Percentiles rank a stretch among this genome's conserved stretches.
These are phyloP conservation scores for Plagiodera versicolora DNA, from an alignment of 2,888 invertebrate species.

Conservation along the genomic window DNA sequence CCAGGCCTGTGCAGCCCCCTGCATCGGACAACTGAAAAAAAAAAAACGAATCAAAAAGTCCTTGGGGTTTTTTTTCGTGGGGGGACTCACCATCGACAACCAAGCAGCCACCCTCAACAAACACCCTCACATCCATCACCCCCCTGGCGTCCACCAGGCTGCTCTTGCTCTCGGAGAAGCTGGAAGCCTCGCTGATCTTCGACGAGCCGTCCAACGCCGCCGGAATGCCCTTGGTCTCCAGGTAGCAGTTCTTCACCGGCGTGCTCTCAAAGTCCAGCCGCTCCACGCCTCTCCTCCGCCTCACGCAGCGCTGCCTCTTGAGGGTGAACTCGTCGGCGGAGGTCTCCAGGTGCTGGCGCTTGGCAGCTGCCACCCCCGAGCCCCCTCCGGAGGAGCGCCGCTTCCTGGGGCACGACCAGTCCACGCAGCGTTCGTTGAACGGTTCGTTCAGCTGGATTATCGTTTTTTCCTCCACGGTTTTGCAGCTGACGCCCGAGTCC, in stretches of 20 bases:
- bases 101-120: slow-evolving; percentile 46
- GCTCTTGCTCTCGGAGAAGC: slow-evolving; percentile 41
- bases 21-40: slow-evolving; percentile 73
- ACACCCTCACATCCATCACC: slow-evolving; percentile 52
- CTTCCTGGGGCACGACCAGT: slow-evolving; percentile 39
- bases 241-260: slow-evolving; percentile 37
- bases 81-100: slow-evolving; percentile 53
- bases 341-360: slow-evolving; percentile 35
- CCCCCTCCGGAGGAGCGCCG: slow-evolving; percentile 30
- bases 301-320: slow-evolving; percentile 62
- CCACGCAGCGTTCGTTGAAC: slow-evolving; percentile 51
- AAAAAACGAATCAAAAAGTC: slow-evolving; percentile 33
- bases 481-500: slow-evolving; percentile 51
- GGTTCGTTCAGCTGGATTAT: slow-evolving; percentile 51
- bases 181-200: slow-evolving; percentile 31
- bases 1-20: slow-evolving; percentile 69
- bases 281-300: slow-evolving; percentile 55
- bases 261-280: slow-evolving; percentile 37
- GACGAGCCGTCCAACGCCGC: slow-evolving; percentile 50
- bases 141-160: slow-evolving; percentile 46
- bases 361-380: slow-evolving; percentile 28
- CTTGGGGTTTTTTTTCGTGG: not conserved
- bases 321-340: slow-evolving; percentile 47
- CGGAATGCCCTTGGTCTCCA: slow-evolving; percentile 38
- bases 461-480: slow-evolving; percentile 45